Base-by-base conservation (phyloP, 37 sponge, comb jelly and placozoan species). In the Chondrilla cf. caribensis region DNA sequence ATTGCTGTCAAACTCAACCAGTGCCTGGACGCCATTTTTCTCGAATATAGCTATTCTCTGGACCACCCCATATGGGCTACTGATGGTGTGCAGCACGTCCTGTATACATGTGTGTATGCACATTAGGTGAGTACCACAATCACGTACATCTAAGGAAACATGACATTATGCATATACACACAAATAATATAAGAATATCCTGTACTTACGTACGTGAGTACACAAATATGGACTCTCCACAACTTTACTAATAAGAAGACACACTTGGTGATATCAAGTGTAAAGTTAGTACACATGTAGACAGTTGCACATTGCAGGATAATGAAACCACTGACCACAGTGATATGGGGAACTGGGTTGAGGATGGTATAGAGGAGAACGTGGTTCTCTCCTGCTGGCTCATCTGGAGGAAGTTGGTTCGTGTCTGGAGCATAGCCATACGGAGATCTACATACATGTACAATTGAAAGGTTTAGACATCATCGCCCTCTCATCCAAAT, bases 11-110 rank as follows among this genome's bases (percentile, higher is more conserved):
- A 91, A 95, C 93, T 96, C 96, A 0, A 96, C 96, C 24, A 96
- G 79, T 0, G 89, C 93, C 68, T 96, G 96, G 25, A 96, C 86
- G n/a, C 96, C 96, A 76, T 96, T 96, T 83, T 96, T 96, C 36
- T 88, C 67, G 80, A 96, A 96, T 14, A 96, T 92, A 38, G 87
- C 96, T 7, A 93, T 77, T 38, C 93, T 78, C 57, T 92, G 93
- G 4, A 96, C 96, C 80, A 90, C 88, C 0, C 93, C 96, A 84
- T 90, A 92, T 0, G 93, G 96, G 68, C 86, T 87, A 72, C 93
- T 86, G 28, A 96, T 96, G 28, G 91, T 96, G 15, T 93, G 87
- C 32, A 96, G 85, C 17, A 95, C 93, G 58, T 92, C 92, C 95
- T 95, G 81, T 39, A 55, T 31, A 14, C n/a, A n/a, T n/a, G n/a